A percentile compares a stretch with the other conserved stretches of the same genome.
phyloP scores from a whole-genome alignment of 2,113 vertebrate genomes.

The Sisor rabdophorus region DNA sequence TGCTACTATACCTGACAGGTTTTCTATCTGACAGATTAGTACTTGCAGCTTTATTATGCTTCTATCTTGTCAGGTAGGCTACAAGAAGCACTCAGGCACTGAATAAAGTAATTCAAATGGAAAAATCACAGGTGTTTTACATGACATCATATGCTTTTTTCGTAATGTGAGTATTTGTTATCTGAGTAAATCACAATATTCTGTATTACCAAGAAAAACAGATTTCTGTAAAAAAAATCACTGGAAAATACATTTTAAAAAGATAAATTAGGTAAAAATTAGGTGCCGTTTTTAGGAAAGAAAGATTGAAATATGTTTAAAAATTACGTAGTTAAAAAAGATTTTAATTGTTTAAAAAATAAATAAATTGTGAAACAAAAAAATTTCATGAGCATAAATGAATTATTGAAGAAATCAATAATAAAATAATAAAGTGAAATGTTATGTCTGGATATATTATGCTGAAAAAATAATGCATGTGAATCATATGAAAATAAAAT shows the following conservation, averaged over 20 bases:
- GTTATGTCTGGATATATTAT: background rate
- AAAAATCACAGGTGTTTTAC: background rate
- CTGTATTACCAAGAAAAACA: no score
- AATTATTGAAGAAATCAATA: background rate
- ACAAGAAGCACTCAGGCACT: background rate
- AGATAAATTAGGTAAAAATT: no score
- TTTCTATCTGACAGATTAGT: constrained; percentile 38
- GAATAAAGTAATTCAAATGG: background rate
- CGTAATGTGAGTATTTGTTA: background rate
- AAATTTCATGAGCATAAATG: background rate
- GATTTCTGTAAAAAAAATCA: no score
- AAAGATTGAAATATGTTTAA: no score
- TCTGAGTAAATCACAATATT: background rate
- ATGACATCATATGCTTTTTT: background rate
- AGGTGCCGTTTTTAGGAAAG: no score
- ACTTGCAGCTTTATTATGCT: constrained; percentile 30
- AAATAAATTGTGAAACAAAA: no score
- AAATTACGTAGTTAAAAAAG: no score
- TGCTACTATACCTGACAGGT: constrained; percentile 28
- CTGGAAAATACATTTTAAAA: no score
- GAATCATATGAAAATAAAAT: background rate
- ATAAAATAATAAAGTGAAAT: background rate
- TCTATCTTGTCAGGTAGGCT: constrained; percentile 22
- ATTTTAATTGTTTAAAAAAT: no score
- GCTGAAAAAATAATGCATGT: background rate